These are phyloP conservation scores for Nephrotoma flavescens DNA, from an alignment of 2,888 invertebrate genomes.

Conservation along the genomic window DNA sequence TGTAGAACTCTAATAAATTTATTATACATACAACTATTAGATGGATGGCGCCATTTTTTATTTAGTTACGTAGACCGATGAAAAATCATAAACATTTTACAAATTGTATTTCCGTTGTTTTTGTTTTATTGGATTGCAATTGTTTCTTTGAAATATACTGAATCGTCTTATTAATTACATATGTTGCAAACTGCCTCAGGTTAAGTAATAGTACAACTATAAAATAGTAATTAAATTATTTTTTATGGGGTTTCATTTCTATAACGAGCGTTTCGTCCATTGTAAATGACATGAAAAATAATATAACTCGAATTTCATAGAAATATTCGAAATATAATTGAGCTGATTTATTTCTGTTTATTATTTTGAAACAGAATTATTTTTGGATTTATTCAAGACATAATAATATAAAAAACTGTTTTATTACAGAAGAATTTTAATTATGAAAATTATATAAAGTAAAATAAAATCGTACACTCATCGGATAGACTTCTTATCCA, in stretches of 20 bases:
- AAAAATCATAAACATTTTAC: background rate
- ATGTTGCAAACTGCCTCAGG: background rate
- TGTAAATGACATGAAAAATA: background rate
- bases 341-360: background rate
- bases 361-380: background rate
- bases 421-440: background rate
- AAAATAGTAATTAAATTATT: background rate
- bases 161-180: background rate
- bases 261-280: background rate
- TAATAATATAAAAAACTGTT: background rate
- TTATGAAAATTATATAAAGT: background rate
- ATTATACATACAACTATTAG: background rate
- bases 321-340: background rate
- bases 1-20: background rate
- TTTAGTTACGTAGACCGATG: background rate
- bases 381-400: background rate
- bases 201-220: background rate
- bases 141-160: background rate
- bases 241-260: background rate
- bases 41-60: background rate
- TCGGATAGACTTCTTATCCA: too few relatives aligned
- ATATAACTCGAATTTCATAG: background rate
- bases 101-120: too few relatives aligned
- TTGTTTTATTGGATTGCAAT: background rate
- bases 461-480: background rate